Percentiles rank a stretch among this genome's conserved stretches.
phyloP scores from a whole-genome alignment of 2,888 invertebrate species.

The Caenorhabditis wallacei region DNA sequence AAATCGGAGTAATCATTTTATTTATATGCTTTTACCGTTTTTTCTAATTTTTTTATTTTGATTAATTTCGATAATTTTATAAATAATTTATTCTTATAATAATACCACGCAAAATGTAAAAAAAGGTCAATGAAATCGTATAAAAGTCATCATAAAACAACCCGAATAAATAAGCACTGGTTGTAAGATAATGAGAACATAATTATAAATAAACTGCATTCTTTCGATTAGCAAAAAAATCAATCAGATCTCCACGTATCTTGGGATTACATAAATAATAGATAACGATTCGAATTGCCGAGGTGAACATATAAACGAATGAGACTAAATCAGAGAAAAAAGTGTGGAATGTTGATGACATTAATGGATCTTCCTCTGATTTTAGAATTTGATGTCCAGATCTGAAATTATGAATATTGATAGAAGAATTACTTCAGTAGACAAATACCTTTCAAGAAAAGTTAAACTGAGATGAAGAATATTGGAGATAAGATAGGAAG shows the following conservation, averaged over 20 bases:
- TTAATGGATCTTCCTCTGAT: slow-evolving; percentile 73
- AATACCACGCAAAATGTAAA: slow-evolving; percentile 33
- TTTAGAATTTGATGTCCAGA: slow-evolving; percentile 75
- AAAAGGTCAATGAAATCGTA: slow-evolving; percentile 29
- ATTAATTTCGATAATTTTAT: not conserved
- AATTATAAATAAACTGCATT: slow-evolving; percentile 60
- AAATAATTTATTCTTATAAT: slow-evolving; percentile 22
- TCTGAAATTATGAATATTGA: slow-evolving; percentile 57
- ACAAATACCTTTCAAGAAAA: slow-evolving; percentile 79
- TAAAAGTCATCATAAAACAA: slow-evolving; percentile 5
- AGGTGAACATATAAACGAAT: slow-evolving; percentile 82
- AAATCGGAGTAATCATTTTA: not conserved
- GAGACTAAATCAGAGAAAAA: slow-evolving; percentile 80
- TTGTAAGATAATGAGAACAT: not conserved
- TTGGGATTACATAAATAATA: slow-evolving; percentile 81
- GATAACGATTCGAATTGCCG: slow-evolving; percentile 81
- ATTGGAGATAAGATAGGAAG: slow-evolving; percentile 82
- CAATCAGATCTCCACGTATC: slow-evolving; percentile 75
- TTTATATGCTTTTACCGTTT: not conserved
- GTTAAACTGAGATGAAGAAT: slow-evolving; percentile 80
- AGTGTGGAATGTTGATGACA: slow-evolving; percentile 82
- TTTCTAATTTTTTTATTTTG: not conserved
- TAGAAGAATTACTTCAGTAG: not conserved
- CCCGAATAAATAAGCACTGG: slow-evolving; percentile 39
- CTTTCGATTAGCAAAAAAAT: slow-evolving; percentile 63